A percentile compares a stretch with the other conserved stretches of the same genome.
Conservation (phyloP, 2,113 vertebrate species). For the Sigmodon hispidus region DNA sequence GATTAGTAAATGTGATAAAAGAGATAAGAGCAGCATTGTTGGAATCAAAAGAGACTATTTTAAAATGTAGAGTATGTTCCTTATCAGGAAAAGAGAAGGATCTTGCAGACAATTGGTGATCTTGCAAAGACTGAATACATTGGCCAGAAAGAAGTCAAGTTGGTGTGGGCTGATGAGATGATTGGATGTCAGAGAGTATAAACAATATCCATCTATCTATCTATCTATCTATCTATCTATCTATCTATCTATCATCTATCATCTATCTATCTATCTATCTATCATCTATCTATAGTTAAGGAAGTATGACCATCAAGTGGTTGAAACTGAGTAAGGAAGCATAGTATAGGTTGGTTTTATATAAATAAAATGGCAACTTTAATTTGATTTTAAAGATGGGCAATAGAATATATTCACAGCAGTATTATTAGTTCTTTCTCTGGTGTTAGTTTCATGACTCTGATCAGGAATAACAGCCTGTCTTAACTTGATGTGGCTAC, state of each 20-base stretch:
- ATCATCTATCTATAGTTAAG: too few relatives aligned
- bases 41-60: neutral
- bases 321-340: neutral
- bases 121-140: neutral
- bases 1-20: neutral
- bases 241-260: too few relatives aligned
- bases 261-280: too few relatives aligned
- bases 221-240: too few relatives aligned
- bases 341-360: neutral
- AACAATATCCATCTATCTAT: neutral
- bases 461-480: neutral
- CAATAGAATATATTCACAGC: neutral
- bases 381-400: neutral
- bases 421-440: neutral
- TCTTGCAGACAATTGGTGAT: neutral
- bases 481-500: neutral
- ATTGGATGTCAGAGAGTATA: neutral
- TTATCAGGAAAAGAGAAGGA: neutral
- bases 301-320: neutral
- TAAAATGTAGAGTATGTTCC: neutral
- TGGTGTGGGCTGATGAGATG: neutral
- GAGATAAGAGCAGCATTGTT: neutral
- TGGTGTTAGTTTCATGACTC: neutral
- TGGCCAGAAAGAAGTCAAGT: neutral
- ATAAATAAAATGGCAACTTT: neutral